Conservation (phyloP, 2,888 invertebrate genomes). For the Alitta virens region DNA sequence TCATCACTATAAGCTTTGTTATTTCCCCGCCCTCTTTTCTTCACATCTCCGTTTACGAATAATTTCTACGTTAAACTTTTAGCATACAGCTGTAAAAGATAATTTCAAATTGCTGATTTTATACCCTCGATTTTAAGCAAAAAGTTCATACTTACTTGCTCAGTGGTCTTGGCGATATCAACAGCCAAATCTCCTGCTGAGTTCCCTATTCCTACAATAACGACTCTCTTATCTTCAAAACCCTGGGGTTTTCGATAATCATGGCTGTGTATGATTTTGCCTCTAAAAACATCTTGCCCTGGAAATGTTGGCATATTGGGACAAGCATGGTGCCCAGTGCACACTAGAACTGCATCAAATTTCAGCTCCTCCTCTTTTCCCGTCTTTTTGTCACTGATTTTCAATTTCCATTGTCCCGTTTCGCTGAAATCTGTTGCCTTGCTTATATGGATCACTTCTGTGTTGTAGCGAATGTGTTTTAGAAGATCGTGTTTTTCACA, state of each 20-base stretch:
- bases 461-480: conserved; percentile 44
- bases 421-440: conserved; percentile 36
- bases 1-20: no score
- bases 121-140: no score
- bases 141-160: conserved; percentile 44
- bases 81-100: no score
- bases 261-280: conserved; percentile 42
- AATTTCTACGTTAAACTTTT: no score
- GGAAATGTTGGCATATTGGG: conserved; percentile 35
- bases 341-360: conserved; percentile 48
- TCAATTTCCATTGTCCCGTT: conserved; percentile 48
- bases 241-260: conserved; percentile 35
- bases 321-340: conserved; percentile 43
- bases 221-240: conserved; percentile 50
- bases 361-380: conserved; percentile 25
- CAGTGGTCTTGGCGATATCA: conserved; percentile 49
- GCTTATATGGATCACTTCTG: conserved; percentile 33
- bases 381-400: conserved; percentile 16
- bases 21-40: no score
- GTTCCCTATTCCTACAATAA: conserved; percentile 60
- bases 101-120: neutral
- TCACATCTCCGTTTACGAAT: no score
- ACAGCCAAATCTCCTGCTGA: conserved; percentile 59
- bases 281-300: conserved; percentile 40
- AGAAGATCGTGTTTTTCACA: conserved; percentile 39